Evolutionary conservation across 2,888 invertebrate species (phyloP).

Genomic region (Aradus depressus): DNA sequence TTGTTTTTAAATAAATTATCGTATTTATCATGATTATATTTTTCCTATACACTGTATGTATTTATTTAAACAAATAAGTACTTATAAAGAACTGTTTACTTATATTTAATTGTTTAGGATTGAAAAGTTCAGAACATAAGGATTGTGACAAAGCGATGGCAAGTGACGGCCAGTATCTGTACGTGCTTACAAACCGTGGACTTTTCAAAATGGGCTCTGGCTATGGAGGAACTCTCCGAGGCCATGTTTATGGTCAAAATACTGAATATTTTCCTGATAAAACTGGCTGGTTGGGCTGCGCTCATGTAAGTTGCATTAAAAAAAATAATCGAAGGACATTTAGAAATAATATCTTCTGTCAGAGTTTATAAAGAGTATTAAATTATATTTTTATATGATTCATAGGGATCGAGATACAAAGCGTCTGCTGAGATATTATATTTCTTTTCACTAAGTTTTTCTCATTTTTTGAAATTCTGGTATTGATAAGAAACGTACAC

Average conservation of each 20-base stretch:
- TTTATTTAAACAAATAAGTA: not conserved
- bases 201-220: slow-evolving; percentile 91
- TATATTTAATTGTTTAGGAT: not conserved
- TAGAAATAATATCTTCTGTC: not conserved
- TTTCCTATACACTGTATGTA: not conserved
- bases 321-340: not conserved
- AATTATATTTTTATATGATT: no score
- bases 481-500: no score
- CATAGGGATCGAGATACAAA: no score
- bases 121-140: slow-evolving; percentile 4
- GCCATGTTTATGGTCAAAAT: slow-evolving; percentile 77
- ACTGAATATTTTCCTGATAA: slow-evolving; percentile 71
- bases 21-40: not conserved
- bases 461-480: no score
- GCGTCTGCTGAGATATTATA: no score
- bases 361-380: no score
- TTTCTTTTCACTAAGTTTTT: no score
- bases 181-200: slow-evolving; percentile 72
- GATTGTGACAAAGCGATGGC: slow-evolving; percentile 46
- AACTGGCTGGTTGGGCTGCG: slow-evolving; percentile 75
- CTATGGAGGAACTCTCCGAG: slow-evolving; percentile 82
- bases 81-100: no score
- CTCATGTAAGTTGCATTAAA: slow-evolving; percentile 49
- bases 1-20: not conserved
- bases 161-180: slow-evolving; percentile 83